These are phyloP conservation scores for Aphelenchoides bicaudatus DNA, from an alignment of 2,888 invertebrate genomes.

Conservation along the genomic window DNA sequence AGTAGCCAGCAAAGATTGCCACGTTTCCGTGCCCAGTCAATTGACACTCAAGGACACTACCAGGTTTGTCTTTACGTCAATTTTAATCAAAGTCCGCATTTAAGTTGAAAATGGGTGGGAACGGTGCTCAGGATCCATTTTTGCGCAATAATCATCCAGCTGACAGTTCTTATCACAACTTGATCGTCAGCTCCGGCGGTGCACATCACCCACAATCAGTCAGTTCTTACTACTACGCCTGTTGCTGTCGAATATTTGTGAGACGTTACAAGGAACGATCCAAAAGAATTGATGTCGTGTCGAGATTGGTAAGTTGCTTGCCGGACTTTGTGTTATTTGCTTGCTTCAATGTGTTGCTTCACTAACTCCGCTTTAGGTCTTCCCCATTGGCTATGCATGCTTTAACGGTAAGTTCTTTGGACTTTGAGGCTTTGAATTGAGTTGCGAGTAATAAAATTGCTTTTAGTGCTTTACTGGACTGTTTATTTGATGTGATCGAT, in stretches of 20 bases:
- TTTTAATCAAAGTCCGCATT: too few relatives aligned
- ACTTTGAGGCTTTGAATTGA: conserved; percentile 1
- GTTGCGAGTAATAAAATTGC: not conserved
- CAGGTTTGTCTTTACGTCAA: too few relatives aligned
- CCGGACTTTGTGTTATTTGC: not conserved
- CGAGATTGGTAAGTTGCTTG: conserved; percentile 42
- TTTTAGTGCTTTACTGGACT: conserved; percentile 60
- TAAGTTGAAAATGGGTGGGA: conserved; percentile 7
- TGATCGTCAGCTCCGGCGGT: conserved; percentile 5
- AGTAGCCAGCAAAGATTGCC: conserved; percentile 18
- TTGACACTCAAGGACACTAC: conserved; percentile 14
- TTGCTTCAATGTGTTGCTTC: conserved; percentile 16
- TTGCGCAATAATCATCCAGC: conserved; percentile 4
- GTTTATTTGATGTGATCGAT: conserved; percentile 63
- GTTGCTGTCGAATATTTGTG: conserved; percentile 56
- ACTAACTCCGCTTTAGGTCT: conserved; percentile 38
- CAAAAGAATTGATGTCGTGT: conserved; percentile 59
- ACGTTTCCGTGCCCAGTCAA: conserved; percentile 12
- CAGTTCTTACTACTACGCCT: conserved; percentile 33
- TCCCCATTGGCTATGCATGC: conserved; percentile 58
- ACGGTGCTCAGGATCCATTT: not conserved
- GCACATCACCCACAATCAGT: not conserved
- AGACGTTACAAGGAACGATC: conserved; percentile 57
- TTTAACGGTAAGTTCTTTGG: conserved; percentile 47
- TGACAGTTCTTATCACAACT: conserved; percentile 13